These are phyloP conservation scores for Allacma fusca DNA, from an alignment of 2,888 invertebrate species.

Conservation along the genomic window DNA sequence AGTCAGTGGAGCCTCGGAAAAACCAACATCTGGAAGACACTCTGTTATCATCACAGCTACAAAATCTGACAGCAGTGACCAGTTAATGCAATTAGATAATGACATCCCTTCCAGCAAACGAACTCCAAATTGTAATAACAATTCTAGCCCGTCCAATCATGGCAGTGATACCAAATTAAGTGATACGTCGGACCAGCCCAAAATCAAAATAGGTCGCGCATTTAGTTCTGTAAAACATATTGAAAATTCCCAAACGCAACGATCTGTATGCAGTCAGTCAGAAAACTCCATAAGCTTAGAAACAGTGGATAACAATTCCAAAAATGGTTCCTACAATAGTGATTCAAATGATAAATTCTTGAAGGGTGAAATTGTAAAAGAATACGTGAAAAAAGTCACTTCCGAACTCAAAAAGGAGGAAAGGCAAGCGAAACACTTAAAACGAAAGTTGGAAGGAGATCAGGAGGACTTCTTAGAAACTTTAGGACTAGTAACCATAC, in stretches of 20 bases:
- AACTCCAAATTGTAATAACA: neutral
- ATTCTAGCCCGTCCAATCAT: neutral
- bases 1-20: neutral
- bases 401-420: constrained; percentile 49
- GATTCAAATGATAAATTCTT: neutral
- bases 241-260: no score
- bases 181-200: no score
- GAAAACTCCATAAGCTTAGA: no score
- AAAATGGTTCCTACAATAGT: neutral
- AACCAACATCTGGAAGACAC: constrained; percentile 36
- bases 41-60: constrained; percentile 45
- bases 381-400: constrained; percentile 52
- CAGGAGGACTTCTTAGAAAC: constrained; percentile 52
- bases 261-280: no score
- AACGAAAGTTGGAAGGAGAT: constrained; percentile 40
- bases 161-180: neutral
- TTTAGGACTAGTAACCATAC: constrained; percentile 53
- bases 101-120: neutral
- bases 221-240: no score
- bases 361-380: neutral
- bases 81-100: neutral
- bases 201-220: no score
- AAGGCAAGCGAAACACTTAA: constrained; percentile 41
- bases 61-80: neutral
- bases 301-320: neutral